A percentile compares a stretch with the other conserved stretches of the same genome.
phyloP scores from a whole-genome alignment of 2,797 vertebrate genomes.

The Decapterus maruadsi region DNA sequence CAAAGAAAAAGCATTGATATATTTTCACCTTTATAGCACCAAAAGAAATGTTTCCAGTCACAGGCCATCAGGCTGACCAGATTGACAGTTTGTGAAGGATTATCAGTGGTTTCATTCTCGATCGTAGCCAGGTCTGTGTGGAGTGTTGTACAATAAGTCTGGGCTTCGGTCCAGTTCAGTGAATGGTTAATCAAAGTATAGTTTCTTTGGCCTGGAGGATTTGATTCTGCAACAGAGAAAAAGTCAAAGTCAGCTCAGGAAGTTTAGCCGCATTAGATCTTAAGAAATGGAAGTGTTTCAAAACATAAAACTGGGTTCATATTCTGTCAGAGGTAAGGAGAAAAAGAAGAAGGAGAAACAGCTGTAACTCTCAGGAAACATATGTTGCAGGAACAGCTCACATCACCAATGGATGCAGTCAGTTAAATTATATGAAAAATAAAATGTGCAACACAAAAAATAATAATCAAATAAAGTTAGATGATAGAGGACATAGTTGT shows the following conservation, averaged over 20 bases:
- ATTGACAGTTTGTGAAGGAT: not conserved
- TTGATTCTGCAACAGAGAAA: not conserved
- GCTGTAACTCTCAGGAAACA: too few species aligned
- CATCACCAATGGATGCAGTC: too few species aligned
- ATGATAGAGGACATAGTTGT: too few species aligned
- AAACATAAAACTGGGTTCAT: too few species aligned
- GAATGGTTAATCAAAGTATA: fast-evolving
- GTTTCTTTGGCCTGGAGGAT: not conserved
- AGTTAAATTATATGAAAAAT: too few species aligned
- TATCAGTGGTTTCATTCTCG: not conserved
- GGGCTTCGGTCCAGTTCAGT: not conserved
- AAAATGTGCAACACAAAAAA: too few species aligned
- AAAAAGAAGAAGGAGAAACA: too few species aligned
- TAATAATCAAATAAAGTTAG: too few species aligned
- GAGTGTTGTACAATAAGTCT: constrained; percentile 14
- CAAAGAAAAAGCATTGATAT: not conserved
- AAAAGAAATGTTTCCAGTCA: fast-evolving
- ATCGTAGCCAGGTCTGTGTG: constrained; percentile 42
- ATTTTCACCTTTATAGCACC: constrained; percentile 8
- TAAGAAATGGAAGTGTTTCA: not conserved
- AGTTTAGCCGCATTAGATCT: not conserved
- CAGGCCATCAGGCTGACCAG: not conserved
- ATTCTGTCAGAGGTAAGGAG: too few species aligned
- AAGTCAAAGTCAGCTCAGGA: not conserved
- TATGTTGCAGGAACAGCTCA: too few species aligned